These are phyloP conservation scores for Meloidogyne floridensis DNA, from an alignment of 1,140 invertebrate genomes.

Conservation along the genomic window DNA sequence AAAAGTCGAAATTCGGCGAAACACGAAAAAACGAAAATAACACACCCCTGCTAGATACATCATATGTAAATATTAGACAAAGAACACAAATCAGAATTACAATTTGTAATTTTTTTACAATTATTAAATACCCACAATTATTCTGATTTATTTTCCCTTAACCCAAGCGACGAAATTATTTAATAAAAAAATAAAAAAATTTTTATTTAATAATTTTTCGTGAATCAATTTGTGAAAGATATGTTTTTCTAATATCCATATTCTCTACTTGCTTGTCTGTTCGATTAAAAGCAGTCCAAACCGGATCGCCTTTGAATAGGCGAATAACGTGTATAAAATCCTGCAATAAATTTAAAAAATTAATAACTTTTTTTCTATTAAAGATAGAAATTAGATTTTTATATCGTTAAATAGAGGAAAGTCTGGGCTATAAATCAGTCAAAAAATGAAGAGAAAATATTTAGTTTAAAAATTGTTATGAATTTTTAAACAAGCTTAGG, in stretches of 20 bases:
- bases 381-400: not conserved
- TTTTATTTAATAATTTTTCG: slow-evolving; percentile 25
- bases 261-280: slow-evolving; percentile 75
- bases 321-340: slow-evolving; percentile 83
- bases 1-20: no score
- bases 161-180: not conserved
- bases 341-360: slow-evolving; percentile 69
- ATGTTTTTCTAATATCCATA: slow-evolving; percentile 45
- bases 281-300: slow-evolving; percentile 86
- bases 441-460: not conserved
- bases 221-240: slow-evolving; percentile 27
- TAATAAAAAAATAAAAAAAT: not conserved
- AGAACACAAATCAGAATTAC: no score
- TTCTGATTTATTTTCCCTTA: no score
- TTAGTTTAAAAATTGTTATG: not conserved
- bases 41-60: no score
- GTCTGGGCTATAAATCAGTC: not conserved
- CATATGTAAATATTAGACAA: no score
- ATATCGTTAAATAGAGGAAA: not conserved
- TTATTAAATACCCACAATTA: no score
- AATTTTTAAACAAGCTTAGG: not conserved
- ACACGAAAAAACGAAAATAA: no score
- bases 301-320: slow-evolving; percentile 86
- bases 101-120: no score
- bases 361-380: not conserved